phyloP scores from a whole-genome alignment of 1,140 invertebrate genomes.

The Muscidifurax raptorellus region DNA sequence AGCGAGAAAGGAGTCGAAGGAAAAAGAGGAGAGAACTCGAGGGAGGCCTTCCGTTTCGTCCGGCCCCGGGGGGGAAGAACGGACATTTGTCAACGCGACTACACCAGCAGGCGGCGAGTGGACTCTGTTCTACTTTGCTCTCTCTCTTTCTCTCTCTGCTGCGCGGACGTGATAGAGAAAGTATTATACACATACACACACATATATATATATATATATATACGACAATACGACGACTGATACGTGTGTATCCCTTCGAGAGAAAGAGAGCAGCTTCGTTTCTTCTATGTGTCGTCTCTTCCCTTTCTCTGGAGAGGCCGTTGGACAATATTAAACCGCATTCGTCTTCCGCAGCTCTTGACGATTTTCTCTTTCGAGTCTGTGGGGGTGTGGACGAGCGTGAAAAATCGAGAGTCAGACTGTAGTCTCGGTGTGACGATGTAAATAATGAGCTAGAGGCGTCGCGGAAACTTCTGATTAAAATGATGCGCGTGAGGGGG shows the following conservation, averaged over 20 bases:
- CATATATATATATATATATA: too few relatives aligned
- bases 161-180: conserved; percentile 5
- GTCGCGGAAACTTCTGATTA: background rate
- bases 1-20: conserved; percentile 1
- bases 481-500: background rate
- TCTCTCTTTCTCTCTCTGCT: conserved; percentile 59
- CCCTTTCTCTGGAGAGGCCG: conserved; percentile 55
- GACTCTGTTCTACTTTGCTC: conserved; percentile 63
- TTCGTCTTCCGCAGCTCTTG: conserved; percentile 64
- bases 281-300: conserved; percentile 54
- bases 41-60: conserved; percentile 2
- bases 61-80: conserved; percentile 55
- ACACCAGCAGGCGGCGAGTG: conserved; percentile 62
- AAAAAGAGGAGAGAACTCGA: conserved; percentile 26
- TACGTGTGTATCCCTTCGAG: background rate
- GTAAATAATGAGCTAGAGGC: conserved; percentile 30
- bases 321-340: conserved; percentile 71
- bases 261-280: background rate
- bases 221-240: too few relatives aligned
- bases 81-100: conserved; percentile 74
- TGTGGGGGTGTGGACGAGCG: conserved; percentile 5
- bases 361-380: conserved; percentile 48
- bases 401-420: conserved; percentile 36
- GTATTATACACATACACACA: background rate
- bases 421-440: background rate